Evolutionary conservation across 30 jellyfish, hydroid and myxozoan genomes (phyloP).

Genomic region (Aurelia sp.): DNA sequence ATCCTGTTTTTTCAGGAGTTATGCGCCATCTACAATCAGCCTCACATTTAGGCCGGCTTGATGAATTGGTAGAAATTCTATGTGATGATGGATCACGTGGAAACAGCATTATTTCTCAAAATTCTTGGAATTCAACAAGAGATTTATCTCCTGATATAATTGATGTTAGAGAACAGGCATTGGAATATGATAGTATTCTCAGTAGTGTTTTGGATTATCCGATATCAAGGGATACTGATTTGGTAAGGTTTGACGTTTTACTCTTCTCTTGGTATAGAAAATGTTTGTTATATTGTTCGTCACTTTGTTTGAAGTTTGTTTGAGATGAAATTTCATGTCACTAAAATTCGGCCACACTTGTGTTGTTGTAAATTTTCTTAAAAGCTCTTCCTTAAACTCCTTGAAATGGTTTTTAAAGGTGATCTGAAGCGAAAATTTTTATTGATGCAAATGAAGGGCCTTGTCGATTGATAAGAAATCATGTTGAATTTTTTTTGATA

Average conservation of each 20-base stretch:
- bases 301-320: background rate
- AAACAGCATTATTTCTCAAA: background rate
- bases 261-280: background rate
- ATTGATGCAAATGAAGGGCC: too few relatives aligned
- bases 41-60: constrained; percentile 43
- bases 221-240: constrained; percentile 42
- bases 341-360: background rate
- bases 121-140: constrained; percentile 8
- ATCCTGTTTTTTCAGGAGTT: constrained; percentile 32
- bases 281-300: too few relatives aligned
- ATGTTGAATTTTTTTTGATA: too few relatives aligned
- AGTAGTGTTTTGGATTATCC: constrained; percentile 58
- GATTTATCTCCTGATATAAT: background rate
- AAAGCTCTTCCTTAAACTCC: too few relatives aligned
- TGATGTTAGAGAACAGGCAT: constrained; percentile 1
- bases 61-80: constrained; percentile 39
- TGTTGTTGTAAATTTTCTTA: too few relatives aligned
- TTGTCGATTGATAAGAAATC: too few relatives aligned
- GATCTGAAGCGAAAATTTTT: too few relatives aligned
- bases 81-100: constrained; percentile 53
- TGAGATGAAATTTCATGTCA: background rate
- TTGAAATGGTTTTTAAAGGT: too few relatives aligned
- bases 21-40: constrained; percentile 72
- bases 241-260: constrained; percentile 11
- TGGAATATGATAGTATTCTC: constrained; percentile 38